Conservation (phyloP, 37 sponge, comb jelly and placozoan species). For the Ephydatia muelleri region DNA sequence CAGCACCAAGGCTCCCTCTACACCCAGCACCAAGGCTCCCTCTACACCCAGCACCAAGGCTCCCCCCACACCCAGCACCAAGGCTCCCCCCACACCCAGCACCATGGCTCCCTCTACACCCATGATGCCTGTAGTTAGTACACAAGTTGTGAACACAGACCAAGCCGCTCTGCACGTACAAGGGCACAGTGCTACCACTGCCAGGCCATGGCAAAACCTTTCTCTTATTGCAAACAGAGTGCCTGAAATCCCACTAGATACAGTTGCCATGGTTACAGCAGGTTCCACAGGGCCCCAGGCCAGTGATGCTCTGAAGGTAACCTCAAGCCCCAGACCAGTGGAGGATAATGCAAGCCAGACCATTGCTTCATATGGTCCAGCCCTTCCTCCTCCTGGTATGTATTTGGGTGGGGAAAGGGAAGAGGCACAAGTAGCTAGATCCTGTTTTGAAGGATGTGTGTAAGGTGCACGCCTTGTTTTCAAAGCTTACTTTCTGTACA, state of each 20-base stretch:
- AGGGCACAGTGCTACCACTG: background rate
- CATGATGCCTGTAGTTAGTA: too few species aligned
- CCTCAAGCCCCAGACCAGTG: background rate
- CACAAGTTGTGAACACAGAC: background rate
- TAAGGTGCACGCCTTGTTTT: too few species aligned
- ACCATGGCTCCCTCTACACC: too few species aligned
- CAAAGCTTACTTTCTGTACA: too few species aligned
- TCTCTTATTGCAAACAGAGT: background rate
- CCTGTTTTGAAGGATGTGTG: too few species aligned
- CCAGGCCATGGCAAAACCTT: slow-evolving; percentile 8
- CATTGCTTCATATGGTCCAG: too few species aligned
- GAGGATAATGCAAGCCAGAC: background rate
- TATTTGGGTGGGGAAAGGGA: too few species aligned
- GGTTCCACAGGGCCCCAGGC: background rate
- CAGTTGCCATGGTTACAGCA: background rate
- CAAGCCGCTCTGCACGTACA: background rate
- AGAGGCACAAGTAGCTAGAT: too few species aligned
- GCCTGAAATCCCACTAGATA: background rate
- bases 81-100: too few species aligned
- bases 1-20: background rate
- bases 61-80: too few species aligned
- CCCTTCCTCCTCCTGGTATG: background rate
- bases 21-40: background rate
- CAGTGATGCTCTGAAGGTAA: background rate
- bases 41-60: background rate